Evolutionary conservation across 2,797 vertebrate genomes (phyloP), one percentile per base, ranked within the genome.

Genomic region (Cyclopterus lumpus): DNA sequence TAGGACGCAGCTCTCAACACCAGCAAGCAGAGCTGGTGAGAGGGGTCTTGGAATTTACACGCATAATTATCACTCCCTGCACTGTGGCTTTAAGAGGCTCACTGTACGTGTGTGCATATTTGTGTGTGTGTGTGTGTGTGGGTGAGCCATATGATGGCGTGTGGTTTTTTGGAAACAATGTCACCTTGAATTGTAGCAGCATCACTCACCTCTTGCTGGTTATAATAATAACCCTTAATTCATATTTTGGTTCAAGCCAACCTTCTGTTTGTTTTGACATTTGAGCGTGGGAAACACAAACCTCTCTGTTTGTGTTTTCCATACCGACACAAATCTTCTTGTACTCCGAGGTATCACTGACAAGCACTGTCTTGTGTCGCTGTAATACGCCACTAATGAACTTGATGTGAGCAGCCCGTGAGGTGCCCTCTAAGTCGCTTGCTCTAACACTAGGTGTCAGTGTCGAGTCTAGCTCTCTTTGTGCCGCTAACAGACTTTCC

Each of bases 371-470:
- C 84, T 85, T 73, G 81, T 67, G 77, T 69, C 74, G 26, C 68
- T 73, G 67, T 34, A 77, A 63, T 67, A 48, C 53, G 40, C 65
- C 74, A 46, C 73, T 71, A 78, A 86, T 73, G 40, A 80, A 58
- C 18, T 44, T 54, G 62, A 58, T 55, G 59, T 44, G 63, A 76
- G 46, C 65, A 15, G 61, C 14, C 57, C 71, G 49, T 48, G 70
- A 73, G 36, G 36, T 8, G 38, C 38, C 60, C 28, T 71, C 58
- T 67, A 10, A 64, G 24, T 86, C 44, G 48, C 81, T 53, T 18
- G 12, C 69, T 79, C 67, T 44, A 63, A 88, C 93, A 92, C 92
- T 92, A 93, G 92, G 86, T 90, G 92, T 91, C 93, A 93, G 88
- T 92, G 82, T 92, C 34, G 89, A 77, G 90, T 89, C 57, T 85